Percentiles rank a stretch among this genome's conserved stretches.
Evolutionary conservation across 2,888 invertebrate species (phyloP).

Genomic region (Dendrolimus pini): DNA sequence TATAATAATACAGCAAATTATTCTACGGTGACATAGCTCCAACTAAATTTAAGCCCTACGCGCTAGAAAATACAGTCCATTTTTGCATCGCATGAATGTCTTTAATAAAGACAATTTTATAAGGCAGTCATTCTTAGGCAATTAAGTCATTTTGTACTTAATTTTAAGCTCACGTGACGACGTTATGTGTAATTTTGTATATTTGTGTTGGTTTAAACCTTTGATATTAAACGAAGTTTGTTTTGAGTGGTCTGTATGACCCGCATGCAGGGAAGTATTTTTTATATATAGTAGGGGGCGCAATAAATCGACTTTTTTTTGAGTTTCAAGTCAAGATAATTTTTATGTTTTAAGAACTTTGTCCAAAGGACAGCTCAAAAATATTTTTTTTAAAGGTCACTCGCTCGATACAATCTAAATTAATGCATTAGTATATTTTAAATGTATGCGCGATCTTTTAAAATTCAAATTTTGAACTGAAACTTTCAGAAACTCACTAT

Average conservation of each 20-base stretch:
- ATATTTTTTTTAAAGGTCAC: too few relatives aligned
- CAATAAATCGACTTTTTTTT: too few relatives aligned
- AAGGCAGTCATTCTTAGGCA: not conserved
- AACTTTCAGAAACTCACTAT: too few relatives aligned
- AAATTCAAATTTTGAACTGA: too few relatives aligned
- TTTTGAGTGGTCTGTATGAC: slow-evolving; percentile 1
- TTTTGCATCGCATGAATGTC: slow-evolving; percentile 27
- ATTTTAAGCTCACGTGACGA: not conserved
- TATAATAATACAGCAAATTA: slow-evolving; percentile 33
- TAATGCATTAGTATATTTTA: too few relatives aligned
- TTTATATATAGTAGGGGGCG: too few relatives aligned
- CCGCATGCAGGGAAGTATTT: not conserved
- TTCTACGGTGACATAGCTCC: slow-evolving; percentile 58
- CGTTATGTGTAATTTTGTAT: not conserved
- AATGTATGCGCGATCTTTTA: too few relatives aligned
- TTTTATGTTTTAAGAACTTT: too few relatives aligned
- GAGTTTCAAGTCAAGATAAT: too few relatives aligned
- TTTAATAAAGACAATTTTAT: not conserved
- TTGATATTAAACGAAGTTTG: not conserved
- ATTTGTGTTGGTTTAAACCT: not conserved
- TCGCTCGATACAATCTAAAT: too few relatives aligned
- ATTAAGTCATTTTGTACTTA: not conserved
- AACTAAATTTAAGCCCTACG: slow-evolving; percentile 12
- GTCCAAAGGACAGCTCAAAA: too few relatives aligned
- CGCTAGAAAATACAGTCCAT: slow-evolving; percentile 15